These are phyloP conservation scores for Lomographa bimaculata DNA, from an alignment of 2,888 invertebrate species.

Conservation along the genomic window DNA sequence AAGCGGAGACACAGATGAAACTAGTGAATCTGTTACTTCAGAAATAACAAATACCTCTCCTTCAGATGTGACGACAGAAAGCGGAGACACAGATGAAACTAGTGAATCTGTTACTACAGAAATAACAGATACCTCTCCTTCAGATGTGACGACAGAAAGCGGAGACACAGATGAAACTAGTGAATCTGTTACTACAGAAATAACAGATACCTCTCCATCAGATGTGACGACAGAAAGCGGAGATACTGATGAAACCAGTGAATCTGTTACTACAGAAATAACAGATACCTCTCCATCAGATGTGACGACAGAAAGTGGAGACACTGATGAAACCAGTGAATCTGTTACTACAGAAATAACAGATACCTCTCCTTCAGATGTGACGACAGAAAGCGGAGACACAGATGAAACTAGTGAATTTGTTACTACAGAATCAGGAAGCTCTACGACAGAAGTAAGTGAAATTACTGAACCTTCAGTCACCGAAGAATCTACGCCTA, in stretches of 20 bases:
- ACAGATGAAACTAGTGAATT: slow-evolving; percentile 10
- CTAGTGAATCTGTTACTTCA: slow-evolving; percentile 17
- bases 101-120: slow-evolving; percentile 12
- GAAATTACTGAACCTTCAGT: slow-evolving; percentile 16
- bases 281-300: too few relatives aligned
- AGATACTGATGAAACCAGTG: too few relatives aligned
- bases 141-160: too few relatives aligned
- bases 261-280: slow-evolving; percentile 11
- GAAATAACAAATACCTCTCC: slow-evolving; percentile 20
- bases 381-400: too few relatives aligned
- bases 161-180: slow-evolving; percentile 6
- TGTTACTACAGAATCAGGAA: slow-evolving; percentile 22
- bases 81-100: slow-evolving; percentile 6
- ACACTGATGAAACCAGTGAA: too few relatives aligned
- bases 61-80: too few relatives aligned
- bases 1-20: slow-evolving; percentile 15
- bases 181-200: slow-evolving; percentile 12
- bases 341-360: slow-evolving; percentile 13
- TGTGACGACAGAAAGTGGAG: slow-evolving; percentile 1
- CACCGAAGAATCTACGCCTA: slow-evolving; percentile 1
- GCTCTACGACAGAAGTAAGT: slow-evolving; percentile 14
- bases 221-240: slow-evolving; percentile 2
- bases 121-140: slow-evolving; percentile 23
- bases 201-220: slow-evolving; percentile 25
- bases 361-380: too few relatives aligned